These are phyloP conservation scores for Cyprinella venusta DNA, from an alignment of 2,797 vertebrate species.

Conservation along the genomic window DNA sequence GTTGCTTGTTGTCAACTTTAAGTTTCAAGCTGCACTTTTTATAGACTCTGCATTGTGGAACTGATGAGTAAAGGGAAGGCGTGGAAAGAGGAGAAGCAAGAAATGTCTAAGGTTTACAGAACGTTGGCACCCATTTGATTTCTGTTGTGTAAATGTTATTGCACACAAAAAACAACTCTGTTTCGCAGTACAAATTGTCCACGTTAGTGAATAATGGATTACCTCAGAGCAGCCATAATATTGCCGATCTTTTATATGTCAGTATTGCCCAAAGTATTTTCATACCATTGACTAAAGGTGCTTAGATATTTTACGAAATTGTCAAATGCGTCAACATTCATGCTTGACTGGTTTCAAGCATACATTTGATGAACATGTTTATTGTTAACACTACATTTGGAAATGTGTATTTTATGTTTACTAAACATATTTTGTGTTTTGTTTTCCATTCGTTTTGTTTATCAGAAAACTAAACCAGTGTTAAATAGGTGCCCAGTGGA, in stretches of 20 bases:
- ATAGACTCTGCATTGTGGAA: not conserved
- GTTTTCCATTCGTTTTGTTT: slow-evolving; percentile 24
- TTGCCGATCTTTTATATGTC: slow-evolving; percentile 24
- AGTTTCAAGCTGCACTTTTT: slow-evolving; percentile 69
- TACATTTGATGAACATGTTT: slow-evolving; percentile 70
- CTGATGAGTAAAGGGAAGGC: slow-evolving; percentile 18
- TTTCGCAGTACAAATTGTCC: slow-evolving; percentile 4
- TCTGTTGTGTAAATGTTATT: not conserved
- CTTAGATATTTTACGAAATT: slow-evolving; percentile 51
- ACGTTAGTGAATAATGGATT: not conserved
- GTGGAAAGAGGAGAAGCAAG: not conserved
- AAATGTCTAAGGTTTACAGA: slow-evolving; percentile 4
- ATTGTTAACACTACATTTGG: slow-evolving; percentile 69
- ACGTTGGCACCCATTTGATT: slow-evolving; percentile 18
- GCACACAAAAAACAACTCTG: slow-evolving; percentile 5
- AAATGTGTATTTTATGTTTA: slow-evolving; percentile 49
- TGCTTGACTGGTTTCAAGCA: slow-evolving; percentile 99
- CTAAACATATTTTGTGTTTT: slow-evolving; percentile 37
- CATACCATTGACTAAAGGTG: slow-evolving; percentile 41
- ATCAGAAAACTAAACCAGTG: slow-evolving; percentile 11
- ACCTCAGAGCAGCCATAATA: slow-evolving; percentile 27
- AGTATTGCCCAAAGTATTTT: slow-evolving; percentile 43
- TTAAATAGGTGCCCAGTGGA: slow-evolving; percentile 24
- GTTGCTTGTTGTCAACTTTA: slow-evolving; percentile 60
- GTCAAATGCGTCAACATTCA: slow-evolving; percentile 47